phyloP scores from a whole-genome alignment of 1,140 invertebrate genomes.

The Caenorhabditis tropicalis region DNA sequence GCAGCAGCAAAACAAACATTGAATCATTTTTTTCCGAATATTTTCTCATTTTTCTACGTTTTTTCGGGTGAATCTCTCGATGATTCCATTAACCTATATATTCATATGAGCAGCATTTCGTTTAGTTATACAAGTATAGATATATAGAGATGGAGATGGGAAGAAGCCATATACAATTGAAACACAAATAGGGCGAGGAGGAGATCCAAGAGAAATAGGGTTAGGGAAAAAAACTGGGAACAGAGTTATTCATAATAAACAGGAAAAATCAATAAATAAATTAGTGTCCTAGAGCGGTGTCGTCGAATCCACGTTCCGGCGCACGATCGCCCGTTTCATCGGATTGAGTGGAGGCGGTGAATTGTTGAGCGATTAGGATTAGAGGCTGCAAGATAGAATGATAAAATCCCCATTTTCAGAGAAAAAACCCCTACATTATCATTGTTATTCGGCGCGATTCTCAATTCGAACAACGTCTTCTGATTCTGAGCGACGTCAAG shows the following conservation, averaged over 20 bases:
- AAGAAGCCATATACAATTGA: too few species aligned
- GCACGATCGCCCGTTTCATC: constrained; percentile 30
- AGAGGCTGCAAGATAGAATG: neutral
- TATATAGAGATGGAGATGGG: too few species aligned
- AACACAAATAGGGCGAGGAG: too few species aligned
- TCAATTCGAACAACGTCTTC: constrained; percentile 2
- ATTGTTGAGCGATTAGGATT: constrained; percentile 24
- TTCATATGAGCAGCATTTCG: too few species aligned
- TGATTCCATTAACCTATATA: too few species aligned
- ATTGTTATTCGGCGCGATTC: neutral
- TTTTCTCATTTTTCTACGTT: neutral
- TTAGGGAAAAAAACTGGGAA: neutral
- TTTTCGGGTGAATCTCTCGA: too few species aligned
- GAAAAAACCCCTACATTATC: neutral
- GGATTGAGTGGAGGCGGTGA: neutral
- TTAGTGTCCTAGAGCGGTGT: constrained; percentile 13
- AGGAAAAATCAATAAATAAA: neutral
- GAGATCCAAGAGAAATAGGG: neutral
- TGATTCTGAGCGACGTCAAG: neutral
- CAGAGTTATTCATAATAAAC: too few species aligned
- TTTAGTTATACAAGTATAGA: too few species aligned
- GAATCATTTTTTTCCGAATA: neutral
- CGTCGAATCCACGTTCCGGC: constrained; percentile 6
- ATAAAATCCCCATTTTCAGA: neutral
- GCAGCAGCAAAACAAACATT: neutral